Base-by-base conservation (phyloP, 2,113 vertebrate species). In the Bos javanicus region DNA sequence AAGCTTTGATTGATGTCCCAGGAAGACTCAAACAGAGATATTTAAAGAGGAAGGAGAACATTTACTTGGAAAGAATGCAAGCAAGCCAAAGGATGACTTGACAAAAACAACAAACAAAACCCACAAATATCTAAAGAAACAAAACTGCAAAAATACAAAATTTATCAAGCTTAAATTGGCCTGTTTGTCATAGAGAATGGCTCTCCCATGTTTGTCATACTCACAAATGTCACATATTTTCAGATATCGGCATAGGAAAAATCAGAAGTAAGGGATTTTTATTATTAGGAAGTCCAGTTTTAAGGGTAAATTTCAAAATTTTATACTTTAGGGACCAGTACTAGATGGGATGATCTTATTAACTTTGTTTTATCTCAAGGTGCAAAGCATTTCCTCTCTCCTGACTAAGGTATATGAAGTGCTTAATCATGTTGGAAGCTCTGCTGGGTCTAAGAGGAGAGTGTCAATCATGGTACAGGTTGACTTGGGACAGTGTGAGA, bases 331-430 rank as follows among this genome's bases (percentile, higher is more conserved):
- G 54, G 33, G 30, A 86, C 11, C n/a, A 93, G 59, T 60, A 82
- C 25, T 36, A 62, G 81, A 48, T 59, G 91, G 64, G 52, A 78
- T 92, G 78, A 71, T 50, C 25, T 85, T 83, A 33, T 5, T 92
- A 86, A 43, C 84, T 95, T 85, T 50, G 12, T 78, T 78, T 96
- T 88, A 67, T 89, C 56, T 96, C 76, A 90, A 48, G 48, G 82
- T 94, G 48, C 48, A 60, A 50, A 96, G 84, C 62, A 19, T 81
- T 90, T 74, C 36, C 54, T 48, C 48, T 21, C 19, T 80, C 26
- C 19, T 43, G 23, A 46, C 52, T 87, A 6, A 91, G 43, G 30
- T 84, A 19, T 39, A 12, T 21, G 62, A 90, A 94, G 19, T 80
- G 62, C 81, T 94, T 85, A 56, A 87, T 85, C 21, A n/a, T 83